Conservation (phyloP, 2,797 vertebrate genomes). For the Chanos chanos region DNA sequence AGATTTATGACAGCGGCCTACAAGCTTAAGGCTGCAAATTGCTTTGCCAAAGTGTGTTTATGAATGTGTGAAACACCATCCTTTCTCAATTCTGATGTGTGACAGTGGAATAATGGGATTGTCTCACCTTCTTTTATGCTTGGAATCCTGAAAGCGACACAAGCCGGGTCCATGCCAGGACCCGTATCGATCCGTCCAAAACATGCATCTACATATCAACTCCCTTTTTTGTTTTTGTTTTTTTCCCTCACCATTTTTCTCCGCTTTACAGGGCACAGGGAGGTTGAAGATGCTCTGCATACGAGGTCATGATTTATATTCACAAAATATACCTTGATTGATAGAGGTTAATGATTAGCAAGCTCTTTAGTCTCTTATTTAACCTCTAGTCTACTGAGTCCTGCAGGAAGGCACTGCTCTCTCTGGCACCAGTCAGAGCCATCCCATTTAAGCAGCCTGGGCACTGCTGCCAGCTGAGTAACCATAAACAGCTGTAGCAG, state of each 20-base stretch:
- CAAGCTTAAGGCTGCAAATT: constrained; percentile 35
- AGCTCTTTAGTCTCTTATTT: constrained; percentile 25
- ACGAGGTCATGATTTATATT: constrained; percentile 4
- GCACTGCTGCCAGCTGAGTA: constrained; percentile 51
- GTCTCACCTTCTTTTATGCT: constrained; percentile 33
- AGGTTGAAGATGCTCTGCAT: no score
- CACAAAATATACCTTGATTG: constrained; percentile 13
- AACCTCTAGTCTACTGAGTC: constrained; percentile 14
- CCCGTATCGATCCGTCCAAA: background rate
- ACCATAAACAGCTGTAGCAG: constrained; percentile 56
- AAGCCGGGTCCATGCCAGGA: constrained; percentile 4
- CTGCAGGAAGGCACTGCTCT: constrained; percentile 18
- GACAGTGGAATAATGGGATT: constrained; percentile 41
- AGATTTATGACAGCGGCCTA: constrained; percentile 31
- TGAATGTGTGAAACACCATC: constrained; percentile 22
- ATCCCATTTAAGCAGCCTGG: constrained; percentile 33
- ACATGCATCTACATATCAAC: background rate
- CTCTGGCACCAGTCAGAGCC: background rate
- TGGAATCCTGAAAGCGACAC: constrained; percentile 22
- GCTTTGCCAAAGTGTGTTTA: constrained; percentile 41
- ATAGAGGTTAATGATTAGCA: constrained; percentile 27
- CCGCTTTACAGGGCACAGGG: no score
- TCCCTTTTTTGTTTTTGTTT: background rate
- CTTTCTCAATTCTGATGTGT: constrained; percentile 32
- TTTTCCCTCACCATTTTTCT: background rate